Conservation (phyloP, 2,113 vertebrate genomes). For the Bettongia penicillata region DNA sequence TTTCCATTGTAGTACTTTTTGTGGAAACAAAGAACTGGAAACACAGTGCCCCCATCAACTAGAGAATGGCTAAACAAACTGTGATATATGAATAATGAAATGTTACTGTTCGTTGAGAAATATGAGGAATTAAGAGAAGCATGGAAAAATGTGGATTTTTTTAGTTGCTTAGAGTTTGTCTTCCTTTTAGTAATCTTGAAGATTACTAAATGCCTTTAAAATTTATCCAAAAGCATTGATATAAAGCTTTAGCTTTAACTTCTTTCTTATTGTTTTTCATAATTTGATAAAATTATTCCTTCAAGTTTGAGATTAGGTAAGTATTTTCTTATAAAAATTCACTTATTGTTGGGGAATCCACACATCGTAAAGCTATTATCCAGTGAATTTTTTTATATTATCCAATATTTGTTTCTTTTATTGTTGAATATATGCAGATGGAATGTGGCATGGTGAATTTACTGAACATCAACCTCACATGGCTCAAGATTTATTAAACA, state of each 20-base stretch:
- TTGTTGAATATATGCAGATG: slow-evolving; percentile 71
- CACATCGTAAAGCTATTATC: background rate
- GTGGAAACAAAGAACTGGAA: background rate
- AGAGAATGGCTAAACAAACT: background rate
- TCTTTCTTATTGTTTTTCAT: slow-evolving; percentile 41
- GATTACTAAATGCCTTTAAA: slow-evolving; percentile 29
- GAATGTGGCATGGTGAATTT: slow-evolving; percentile 84
- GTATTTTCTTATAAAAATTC: slow-evolving; percentile 25
- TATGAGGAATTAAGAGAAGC: background rate
- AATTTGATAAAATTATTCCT: background rate
- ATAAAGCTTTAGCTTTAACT: slow-evolving; percentile 5
- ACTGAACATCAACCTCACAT: slow-evolving; percentile 81
- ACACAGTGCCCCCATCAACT: background rate
- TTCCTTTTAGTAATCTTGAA: background rate
- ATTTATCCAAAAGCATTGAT: slow-evolving; percentile 41
- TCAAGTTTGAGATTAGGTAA: background rate
- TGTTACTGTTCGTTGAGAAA: background rate
- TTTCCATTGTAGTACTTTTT: background rate
- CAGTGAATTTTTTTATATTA: background rate
- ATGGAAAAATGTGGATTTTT: background rate
- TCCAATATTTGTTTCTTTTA: slow-evolving; percentile 17
- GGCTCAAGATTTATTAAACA: slow-evolving; percentile 85
- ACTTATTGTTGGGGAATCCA: background rate
- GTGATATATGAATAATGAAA: background rate
- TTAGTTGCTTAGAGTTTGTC: background rate